A percentile compares a stretch with the other conserved stretches of the same genome.
Conservation (phyloP, 2,113 vertebrate species). For the Sinocyclocheilus anophthalmus region DNA sequence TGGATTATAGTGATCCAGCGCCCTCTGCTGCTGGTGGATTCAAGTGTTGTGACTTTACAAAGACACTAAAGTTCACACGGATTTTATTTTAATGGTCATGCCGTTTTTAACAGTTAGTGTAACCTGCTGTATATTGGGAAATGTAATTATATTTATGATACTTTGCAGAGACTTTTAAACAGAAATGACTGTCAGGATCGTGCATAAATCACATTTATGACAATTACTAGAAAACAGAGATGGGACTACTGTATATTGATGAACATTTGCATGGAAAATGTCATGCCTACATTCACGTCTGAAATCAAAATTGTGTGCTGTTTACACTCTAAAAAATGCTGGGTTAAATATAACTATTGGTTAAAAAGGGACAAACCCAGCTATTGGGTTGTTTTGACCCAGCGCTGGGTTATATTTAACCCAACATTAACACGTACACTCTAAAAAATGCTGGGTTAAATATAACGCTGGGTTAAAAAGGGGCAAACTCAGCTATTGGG, state of each 20-base stretch:
- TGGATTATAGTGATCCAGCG: background rate
- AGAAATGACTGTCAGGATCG: background rate
- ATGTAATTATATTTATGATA: background rate
- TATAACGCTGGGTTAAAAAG: no score
- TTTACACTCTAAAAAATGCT: background rate
- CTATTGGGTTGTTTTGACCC: no score
- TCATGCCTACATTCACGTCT: background rate
- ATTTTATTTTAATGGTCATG: background rate
- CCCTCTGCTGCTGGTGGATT: slow-evolving; percentile 1
- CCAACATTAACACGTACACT: no score
- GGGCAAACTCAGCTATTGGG: no score
- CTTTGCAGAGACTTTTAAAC: background rate
- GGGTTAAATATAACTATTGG: no score
- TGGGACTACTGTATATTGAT: background rate
- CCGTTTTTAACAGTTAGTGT: background rate
- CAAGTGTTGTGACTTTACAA: background rate
- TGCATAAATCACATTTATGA: background rate
- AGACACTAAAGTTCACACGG: background rate
- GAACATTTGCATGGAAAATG: slow-evolving; percentile 1
- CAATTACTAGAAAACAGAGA: background rate
- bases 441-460: no score
- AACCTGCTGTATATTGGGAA: background rate
- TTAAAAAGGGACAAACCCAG: no score
- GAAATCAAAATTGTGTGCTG: background rate
- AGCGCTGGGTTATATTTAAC: no score